Base-by-base conservation (phyloP, 2,113 vertebrate genomes). In the Uria aalge region DNA sequence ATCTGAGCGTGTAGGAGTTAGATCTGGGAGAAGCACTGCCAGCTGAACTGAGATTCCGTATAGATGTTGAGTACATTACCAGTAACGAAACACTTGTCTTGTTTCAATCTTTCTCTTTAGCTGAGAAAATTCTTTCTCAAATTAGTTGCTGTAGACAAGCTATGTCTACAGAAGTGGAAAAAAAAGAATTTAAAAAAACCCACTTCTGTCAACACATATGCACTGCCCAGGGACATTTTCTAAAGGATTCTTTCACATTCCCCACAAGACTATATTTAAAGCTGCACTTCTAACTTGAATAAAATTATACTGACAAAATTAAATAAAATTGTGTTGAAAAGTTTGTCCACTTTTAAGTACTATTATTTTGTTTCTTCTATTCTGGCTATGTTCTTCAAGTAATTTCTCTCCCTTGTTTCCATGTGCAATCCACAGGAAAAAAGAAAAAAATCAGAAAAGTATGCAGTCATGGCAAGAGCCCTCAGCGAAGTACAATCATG, bases 321-420 rank as follows among this genome's bases (percentile, higher is more conserved):
- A 91, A 96, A 88, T 73, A 64, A 90, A 92, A 76, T 20, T 30
- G 32, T 63, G n/a, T 20, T 76, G 50, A 89, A 91, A 93, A 92
- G 36, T 60, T 27, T 53, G 12, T 40, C 23, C 63, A 69, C 7
- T 95, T 90, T 56, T 57, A 68, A 93, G 48, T 18, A 69, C 21
- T 6, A 17, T 3, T 86, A 30, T 67, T 95, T 81, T 30, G 1
- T 3, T 27, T 22, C 21, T 83, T 68, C 78, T 68, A 17, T 90
- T 91, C 85, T 73, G 11, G 18, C 47, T 74, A 55, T 12, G 23
- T 41, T 75, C 47, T 89, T 84, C 53, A 79, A 89, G 22, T 83
- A 71, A 74, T 75, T 95, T 89, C 36, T 81, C 30, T 52, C 38
- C 32, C 17, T 52, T 64, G 2, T 47, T 88, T 84, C 38, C 32